phyloP scores from a whole-genome alignment of 2,888 invertebrate genomes.

The Isotomurus palustris region DNA sequence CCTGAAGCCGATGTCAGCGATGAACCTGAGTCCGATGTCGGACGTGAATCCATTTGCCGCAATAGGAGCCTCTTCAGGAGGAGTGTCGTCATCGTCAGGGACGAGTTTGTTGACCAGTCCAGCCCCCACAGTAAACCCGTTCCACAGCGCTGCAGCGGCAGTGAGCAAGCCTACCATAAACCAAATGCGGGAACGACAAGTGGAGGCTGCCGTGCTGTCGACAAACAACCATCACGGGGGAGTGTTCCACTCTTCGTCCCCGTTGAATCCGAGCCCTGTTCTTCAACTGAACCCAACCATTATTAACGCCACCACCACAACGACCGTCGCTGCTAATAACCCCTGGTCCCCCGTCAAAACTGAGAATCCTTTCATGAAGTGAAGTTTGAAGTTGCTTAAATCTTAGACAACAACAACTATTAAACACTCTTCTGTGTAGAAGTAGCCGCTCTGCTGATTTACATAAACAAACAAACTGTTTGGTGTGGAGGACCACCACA shows the following conservation, averaged over 20 bases:
- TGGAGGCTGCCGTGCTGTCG: constrained; percentile 28
- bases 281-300: constrained; percentile 9
- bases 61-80: constrained; percentile 12
- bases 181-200: constrained; percentile 45
- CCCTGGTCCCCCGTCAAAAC: constrained; percentile 46
- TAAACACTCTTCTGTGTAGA: too few species aligned
- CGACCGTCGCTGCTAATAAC: constrained; percentile 41
- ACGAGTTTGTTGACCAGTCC: constrained; percentile 28
- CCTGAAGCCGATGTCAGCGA: constrained; percentile 47
- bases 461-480: too few species aligned
- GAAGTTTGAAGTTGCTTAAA: too few species aligned
- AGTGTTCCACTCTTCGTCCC: constrained; percentile 5
- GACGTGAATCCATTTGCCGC: constrained; percentile 40
- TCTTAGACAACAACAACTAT: too few species aligned
- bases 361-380: constrained; percentile 43
- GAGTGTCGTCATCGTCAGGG: neutral
- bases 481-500: too few species aligned
- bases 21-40: constrained; percentile 9
- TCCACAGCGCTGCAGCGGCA: constrained; percentile 41
- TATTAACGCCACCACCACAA: too few species aligned
- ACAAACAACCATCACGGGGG: constrained; percentile 16
- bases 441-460: too few species aligned
- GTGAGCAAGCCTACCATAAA: constrained; percentile 45
- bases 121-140: constrained; percentile 40
- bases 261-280: constrained; percentile 10